These are phyloP conservation scores for Atrichornis clamosus DNA, from an alignment of 2,113 vertebrate genomes.

Conservation along the genomic window DNA sequence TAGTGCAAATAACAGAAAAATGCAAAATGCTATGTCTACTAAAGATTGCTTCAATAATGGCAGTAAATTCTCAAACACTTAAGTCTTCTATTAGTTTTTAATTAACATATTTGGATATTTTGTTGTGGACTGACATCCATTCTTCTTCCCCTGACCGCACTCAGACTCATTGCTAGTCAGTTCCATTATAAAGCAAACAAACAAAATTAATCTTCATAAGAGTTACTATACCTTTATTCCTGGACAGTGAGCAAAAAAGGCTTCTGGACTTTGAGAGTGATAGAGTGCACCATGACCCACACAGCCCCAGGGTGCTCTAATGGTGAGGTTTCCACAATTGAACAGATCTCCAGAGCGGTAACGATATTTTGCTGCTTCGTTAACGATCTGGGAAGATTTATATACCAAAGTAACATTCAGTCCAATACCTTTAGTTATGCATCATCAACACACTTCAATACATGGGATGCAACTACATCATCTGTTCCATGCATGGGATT, in stretches of 20 bases:
- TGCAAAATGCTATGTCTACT: neutral
- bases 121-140: neutral
- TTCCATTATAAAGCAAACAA: neutral
- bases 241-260: conserved; percentile 93
- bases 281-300: conserved; percentile 95
- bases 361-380: conserved; percentile 97
- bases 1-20: neutral
- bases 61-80: neutral
- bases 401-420: neutral
- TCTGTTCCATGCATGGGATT: neutral
- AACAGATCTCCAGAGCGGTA: conserved; percentile 95
- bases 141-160: neutral
- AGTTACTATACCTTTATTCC: conserved; percentile 87
- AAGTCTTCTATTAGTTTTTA: neutral
- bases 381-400: conserved; percentile 85
- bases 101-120: neutral
- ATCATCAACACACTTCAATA: neutral
- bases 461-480: neutral
- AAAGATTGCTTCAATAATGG: neutral
- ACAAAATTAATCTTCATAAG: neutral
- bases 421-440: neutral
- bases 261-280: conserved; percentile 96
- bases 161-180: neutral
- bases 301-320: conserved; percentile 95
- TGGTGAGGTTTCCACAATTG: conserved; percentile 93